Evolutionary conservation across 2,797 vertebrate genomes (phyloP).

Genomic region (Salmo trutta): DNA sequence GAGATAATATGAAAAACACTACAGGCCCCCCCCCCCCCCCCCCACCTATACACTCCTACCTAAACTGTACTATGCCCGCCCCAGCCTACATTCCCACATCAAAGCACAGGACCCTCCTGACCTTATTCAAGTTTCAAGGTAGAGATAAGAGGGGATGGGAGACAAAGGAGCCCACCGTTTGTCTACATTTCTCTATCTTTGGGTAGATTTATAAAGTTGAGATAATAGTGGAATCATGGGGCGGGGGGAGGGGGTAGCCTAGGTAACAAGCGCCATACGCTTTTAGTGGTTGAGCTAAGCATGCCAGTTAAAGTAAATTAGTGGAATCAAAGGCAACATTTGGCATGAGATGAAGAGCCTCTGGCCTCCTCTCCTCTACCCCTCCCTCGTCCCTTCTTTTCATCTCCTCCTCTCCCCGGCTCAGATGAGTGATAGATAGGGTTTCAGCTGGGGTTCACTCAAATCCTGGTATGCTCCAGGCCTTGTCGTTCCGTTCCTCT

Average conservation of each 20-base stretch:
- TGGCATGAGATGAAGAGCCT: slow-evolving; percentile 73
- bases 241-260: slow-evolving; percentile 16
- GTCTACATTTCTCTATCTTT: slow-evolving; percentile 1
- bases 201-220: slow-evolving; percentile 50
- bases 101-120: slow-evolving; percentile 45
- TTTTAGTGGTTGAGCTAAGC: slow-evolving; percentile 62
- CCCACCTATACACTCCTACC: no score
- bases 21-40: not conserved
- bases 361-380: slow-evolving; percentile 17
- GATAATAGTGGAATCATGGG: slow-evolving; percentile 43
- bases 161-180: slow-evolving; percentile 40
- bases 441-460: slow-evolving; percentile 56
- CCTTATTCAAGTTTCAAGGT: slow-evolving; percentile 44
- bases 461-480: slow-evolving; percentile 55
- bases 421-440: slow-evolving; percentile 55
- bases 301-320: slow-evolving; percentile 30
- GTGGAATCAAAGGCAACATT: slow-evolving; percentile 54
- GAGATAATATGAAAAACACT: slow-evolving; percentile 48
- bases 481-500: slow-evolving; percentile 25
- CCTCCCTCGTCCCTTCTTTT: slow-evolving; percentile 30
- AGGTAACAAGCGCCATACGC: slow-evolving; percentile 69
- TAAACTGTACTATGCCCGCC: not conserved
- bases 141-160: slow-evolving; percentile 43
- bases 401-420: slow-evolving; percentile 40
- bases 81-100: slow-evolving; percentile 40